Evolutionary conservation across 2,113 vertebrate genomes (phyloP), one percentile per base, ranked within the genome.

Genomic region (Ameiurus melas): DNA sequence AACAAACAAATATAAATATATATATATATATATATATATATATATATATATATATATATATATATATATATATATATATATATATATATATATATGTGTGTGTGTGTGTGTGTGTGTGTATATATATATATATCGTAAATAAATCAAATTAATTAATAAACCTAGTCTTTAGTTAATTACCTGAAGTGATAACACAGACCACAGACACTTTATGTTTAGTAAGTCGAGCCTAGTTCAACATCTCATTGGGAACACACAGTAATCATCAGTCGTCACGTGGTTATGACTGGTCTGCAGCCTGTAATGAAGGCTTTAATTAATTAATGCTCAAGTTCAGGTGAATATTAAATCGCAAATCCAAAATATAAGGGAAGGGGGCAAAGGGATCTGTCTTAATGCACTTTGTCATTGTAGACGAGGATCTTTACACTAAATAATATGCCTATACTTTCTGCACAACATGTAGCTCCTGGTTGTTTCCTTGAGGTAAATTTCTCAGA

Each of bases 291-390:
- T 25, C 57, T 96, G 94, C 94, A 96, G 96, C 96, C 94, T 10
- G 97, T 98, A 97, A 97, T 96, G 96, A 97, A 95, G 96, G 94
- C 96, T 68, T 25, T 84, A 68, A 85, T 94, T 97, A 97, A 98
- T 97, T 96, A 97, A 96, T 94, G 96, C 95, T 96, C 95, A 95
- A 95, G 96, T 95, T 94, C 94, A 94, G 94, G 86, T 82, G 12
- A 83, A 82, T 82, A 58, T 60, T 25, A 82, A 36, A 81, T 51
- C 43, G 25, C 51, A 55, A 30, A 55, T 43, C 22, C 13, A 62
- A 62, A 62, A 16, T 25, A 58, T 14, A 83, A 17, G 22, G 22
- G 57, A 62, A 83, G 33, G 20, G 30, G 33, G 27, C 79, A 62
- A 43, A 62, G 30, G 57, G 80, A 83, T 27, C 66, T 70, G 47